These are phyloP conservation scores for Mohoua ochrocephala DNA, from an alignment of 2,113 vertebrate genomes.

Conservation along the genomic window DNA sequence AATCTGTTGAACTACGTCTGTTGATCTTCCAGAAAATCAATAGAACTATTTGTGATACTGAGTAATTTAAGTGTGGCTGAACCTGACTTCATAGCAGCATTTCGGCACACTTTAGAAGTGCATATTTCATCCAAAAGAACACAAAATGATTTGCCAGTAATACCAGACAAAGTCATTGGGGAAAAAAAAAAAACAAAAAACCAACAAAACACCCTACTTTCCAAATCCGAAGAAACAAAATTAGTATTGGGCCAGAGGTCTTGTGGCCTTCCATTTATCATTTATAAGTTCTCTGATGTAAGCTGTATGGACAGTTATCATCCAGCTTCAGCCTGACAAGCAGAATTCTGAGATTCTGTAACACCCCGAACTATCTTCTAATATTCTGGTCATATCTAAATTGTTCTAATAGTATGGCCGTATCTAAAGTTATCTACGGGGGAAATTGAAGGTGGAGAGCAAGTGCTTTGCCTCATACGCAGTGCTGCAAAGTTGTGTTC, in stretches of 20 bases:
- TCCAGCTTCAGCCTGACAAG: neutral
- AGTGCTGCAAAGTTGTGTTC: neutral
- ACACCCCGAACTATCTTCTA: neutral
- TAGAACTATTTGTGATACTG: conserved; percentile 16
- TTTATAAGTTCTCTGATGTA: neutral
- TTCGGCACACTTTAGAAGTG: neutral
- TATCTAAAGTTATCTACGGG: neutral
- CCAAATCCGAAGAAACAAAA: neutral
- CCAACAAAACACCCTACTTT: neutral
- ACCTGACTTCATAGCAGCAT: conserved; percentile 28
- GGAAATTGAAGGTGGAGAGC: neutral
- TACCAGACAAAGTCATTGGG: neutral
- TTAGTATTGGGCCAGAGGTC: neutral
- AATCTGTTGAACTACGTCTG: conserved; percentile 22
- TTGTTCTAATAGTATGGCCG: neutral
- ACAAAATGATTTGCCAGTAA: neutral
- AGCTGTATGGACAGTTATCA: neutral
- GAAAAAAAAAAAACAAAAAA: neutral
- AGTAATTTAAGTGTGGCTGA: conserved; percentile 35
- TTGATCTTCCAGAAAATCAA: conserved; percentile 48
- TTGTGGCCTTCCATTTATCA: neutral
- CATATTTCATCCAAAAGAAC: conserved; percentile 7
- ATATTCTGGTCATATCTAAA: neutral
- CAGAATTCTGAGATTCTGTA: neutral
- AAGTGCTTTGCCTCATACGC: neutral